Evolutionary conservation across 2,888 invertebrate species (phyloP).

Genomic region (Troilus luridus): DNA sequence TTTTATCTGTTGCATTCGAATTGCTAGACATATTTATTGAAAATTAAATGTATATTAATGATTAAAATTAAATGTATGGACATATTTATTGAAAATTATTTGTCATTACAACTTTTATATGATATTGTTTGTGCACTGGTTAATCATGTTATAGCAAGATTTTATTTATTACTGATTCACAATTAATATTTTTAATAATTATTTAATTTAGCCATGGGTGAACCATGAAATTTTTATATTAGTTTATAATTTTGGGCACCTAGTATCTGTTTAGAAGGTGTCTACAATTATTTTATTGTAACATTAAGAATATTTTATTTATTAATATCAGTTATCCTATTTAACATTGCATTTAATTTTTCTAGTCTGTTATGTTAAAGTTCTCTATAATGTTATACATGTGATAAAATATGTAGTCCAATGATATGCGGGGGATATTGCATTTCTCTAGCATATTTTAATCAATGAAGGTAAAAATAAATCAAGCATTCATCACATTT

Average conservation of each 20-base stretch:
- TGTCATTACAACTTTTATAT: not conserved
- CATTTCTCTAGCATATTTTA: not conserved
- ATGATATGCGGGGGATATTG: not conserved
- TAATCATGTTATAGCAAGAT: not conserved
- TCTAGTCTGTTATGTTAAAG: not conserved
- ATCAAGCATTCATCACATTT: constrained; percentile 9
- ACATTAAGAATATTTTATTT: not conserved
- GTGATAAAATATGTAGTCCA: not conserved
- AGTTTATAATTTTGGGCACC: not conserved
- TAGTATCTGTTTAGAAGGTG: not conserved
- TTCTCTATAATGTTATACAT: not conserved
- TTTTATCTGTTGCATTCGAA: not conserved
- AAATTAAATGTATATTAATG: constrained; percentile 10
- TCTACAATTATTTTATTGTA: not conserved
- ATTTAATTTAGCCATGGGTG: not conserved
- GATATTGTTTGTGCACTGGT: not conserved
- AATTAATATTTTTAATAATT: not conserved
- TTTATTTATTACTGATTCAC: not conserved
- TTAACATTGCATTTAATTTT: constrained; percentile 17
- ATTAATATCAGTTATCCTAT: not conserved
- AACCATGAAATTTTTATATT: not conserved
- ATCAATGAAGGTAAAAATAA: not conserved
- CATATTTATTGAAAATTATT: not conserved
- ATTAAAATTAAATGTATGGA: not conserved
- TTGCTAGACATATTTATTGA: not conserved